A percentile compares a stretch with the other conserved stretches of the same genome.
phyloP scores from a whole-genome alignment of 2,797 vertebrate species.

The Sebastes dallii region DNA sequence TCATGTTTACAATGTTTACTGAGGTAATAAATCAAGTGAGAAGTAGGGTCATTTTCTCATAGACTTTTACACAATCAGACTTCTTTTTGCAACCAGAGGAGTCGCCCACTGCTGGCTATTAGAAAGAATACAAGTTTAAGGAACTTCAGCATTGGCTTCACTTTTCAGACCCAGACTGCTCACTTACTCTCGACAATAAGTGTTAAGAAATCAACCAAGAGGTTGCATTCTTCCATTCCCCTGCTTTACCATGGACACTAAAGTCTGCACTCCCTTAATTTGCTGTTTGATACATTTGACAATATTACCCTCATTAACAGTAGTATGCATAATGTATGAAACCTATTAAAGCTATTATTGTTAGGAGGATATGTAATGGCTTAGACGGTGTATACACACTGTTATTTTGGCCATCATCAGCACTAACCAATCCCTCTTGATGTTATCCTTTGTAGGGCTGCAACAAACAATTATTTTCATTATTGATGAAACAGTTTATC shows the following conservation, averaged over 20 bases:
- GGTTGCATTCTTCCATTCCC: background rate
- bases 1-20: too few species aligned
- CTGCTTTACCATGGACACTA: background rate
- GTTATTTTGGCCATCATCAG: background rate
- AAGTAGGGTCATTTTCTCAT: too few species aligned
- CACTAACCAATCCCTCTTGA: background rate
- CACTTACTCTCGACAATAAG: background rate
- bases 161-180: too few species aligned
- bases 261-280: background rate
- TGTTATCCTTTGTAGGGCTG: background rate
- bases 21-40: too few species aligned
- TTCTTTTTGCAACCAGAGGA: too few species aligned
- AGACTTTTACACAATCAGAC: too few species aligned
- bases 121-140: too few species aligned
- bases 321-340: background rate
- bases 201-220: background rate
- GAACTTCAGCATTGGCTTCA: too few species aligned
- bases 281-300: background rate
- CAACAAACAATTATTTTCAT: background rate
- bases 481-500: background rate
- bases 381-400: background rate
- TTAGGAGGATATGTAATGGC: background rate
- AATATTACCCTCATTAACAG: background rate
- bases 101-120: too few species aligned
- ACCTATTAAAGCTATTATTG: background rate